Conservation (phyloP, 2,888 invertebrate genomes). For the Agrypnus murinus region DNA sequence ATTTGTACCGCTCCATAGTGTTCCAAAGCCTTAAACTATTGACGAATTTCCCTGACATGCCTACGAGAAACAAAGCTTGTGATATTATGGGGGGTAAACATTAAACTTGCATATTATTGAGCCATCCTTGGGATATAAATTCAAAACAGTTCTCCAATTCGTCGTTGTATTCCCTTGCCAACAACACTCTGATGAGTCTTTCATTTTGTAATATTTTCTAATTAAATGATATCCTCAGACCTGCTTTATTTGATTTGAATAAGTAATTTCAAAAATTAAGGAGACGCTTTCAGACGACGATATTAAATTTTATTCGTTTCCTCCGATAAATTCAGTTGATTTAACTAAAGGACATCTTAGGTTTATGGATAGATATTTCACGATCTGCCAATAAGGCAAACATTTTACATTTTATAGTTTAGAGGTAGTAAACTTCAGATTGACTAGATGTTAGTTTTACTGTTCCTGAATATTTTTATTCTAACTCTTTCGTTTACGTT, state of each 20-base stretch:
- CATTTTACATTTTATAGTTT: slow-evolving; percentile 8
- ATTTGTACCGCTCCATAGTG: slow-evolving; percentile 17
- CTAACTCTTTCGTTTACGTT: not conserved
- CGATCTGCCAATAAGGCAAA: slow-evolving; percentile 4
- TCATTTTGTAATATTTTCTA: slow-evolving; percentile 4
- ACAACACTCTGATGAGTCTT: slow-evolving; percentile 13
- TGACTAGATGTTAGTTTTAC: slow-evolving; percentile 20
- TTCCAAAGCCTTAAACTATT: slow-evolving; percentile 22
- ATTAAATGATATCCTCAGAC: not conserved
- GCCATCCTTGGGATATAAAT: not conserved
- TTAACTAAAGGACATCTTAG: not conserved
- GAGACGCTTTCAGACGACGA: no score
- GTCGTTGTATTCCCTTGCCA: slow-evolving; percentile 4
- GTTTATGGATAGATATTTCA: not conserved
- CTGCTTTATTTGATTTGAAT: no score
- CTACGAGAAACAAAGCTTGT: slow-evolving; percentile 7
- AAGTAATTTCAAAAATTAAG: no score
- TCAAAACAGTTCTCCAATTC: not conserved
- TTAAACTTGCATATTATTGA: slow-evolving; percentile 4
- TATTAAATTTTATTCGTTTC: not conserved
- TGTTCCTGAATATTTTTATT: not conserved
- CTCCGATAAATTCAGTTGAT: not conserved
- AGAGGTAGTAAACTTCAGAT: slow-evolving; percentile 14
- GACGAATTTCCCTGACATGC: slow-evolving; percentile 4
- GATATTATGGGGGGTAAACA: not conserved